Percentiles rank a stretch among this genome's conserved stretches.
Conservation (phyloP, 2,113 vertebrate species). For the Pipra filicauda region DNA sequence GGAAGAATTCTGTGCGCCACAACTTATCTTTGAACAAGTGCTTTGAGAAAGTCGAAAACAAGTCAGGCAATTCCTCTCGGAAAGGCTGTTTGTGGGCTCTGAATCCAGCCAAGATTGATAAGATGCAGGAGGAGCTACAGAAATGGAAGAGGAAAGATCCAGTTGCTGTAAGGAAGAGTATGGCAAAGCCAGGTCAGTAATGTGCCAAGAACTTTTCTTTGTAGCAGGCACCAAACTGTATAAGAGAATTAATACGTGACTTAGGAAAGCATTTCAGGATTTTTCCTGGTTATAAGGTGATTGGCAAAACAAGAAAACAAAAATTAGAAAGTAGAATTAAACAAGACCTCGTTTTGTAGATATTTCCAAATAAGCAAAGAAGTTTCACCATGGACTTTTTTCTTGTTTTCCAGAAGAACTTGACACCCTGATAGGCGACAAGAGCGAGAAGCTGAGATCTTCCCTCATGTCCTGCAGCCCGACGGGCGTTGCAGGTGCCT, state of each 20-base stretch:
- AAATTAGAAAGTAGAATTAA: not conserved
- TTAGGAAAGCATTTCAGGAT: not conserved
- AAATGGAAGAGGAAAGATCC: slow-evolving; percentile 98
- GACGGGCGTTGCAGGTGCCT: slow-evolving; percentile 32
- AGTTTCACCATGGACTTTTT: not conserved
- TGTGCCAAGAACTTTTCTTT: not conserved
- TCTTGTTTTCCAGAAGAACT: slow-evolving; percentile 83
- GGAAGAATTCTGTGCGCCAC: slow-evolving; percentile 99
- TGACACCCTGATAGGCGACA: slow-evolving; percentile 87
- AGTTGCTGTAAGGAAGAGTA: slow-evolving; percentile 89
- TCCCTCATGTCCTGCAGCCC: slow-evolving; percentile 60
- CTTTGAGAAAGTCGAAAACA: slow-evolving; percentile 98
- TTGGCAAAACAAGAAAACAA: not conserved
- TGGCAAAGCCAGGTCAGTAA: slow-evolving; percentile 91
- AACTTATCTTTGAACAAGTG: slow-evolving; percentile 98
- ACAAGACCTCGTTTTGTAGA: not conserved
- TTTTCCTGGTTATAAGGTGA: not conserved
- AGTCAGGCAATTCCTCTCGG: slow-evolving; percentile 86
- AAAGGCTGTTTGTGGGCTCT: slow-evolving; percentile 97
- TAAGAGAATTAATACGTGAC: fast-evolving
- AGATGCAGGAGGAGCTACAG: slow-evolving; percentile 97
- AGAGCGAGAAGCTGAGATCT: slow-evolving; percentile 77
- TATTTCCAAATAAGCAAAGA: not conserved
- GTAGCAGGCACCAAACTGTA: not conserved
- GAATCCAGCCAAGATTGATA: slow-evolving; percentile 93